These are phyloP conservation scores for Babylonia areolata DNA, from an alignment of 1,140 invertebrate species.

Conservation along the genomic window DNA sequence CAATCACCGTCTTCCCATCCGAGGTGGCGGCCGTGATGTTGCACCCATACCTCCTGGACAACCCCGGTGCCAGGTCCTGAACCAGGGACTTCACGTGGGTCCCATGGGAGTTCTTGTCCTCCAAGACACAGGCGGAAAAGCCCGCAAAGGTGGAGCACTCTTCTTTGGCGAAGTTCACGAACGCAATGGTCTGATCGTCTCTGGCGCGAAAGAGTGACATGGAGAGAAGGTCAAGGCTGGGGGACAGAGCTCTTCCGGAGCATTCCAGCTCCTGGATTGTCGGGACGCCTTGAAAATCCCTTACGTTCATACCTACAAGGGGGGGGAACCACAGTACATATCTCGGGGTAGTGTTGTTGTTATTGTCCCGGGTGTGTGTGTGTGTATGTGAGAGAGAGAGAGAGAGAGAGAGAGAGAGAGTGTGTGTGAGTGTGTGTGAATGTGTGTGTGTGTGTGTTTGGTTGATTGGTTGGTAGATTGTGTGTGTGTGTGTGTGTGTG, in stretches of 20 bases:
- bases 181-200: slow-evolving; percentile 1
- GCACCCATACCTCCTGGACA: not conserved
- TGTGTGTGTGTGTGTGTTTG: too few species aligned
- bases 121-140: slow-evolving; percentile 7
- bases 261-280: slow-evolving; percentile 16
- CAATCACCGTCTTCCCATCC: not conserved
- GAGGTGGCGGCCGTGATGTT: slow-evolving; percentile 4
- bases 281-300: slow-evolving; percentile 12
- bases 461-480: too few species aligned
- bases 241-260: not conserved
- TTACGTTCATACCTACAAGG: not conserved
- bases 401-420: too few species aligned
- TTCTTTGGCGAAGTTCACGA: slow-evolving; percentile 32
- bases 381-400: too few species aligned
- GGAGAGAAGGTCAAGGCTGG: slow-evolving; percentile 14
- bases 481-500: too few species aligned
- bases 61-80: not conserved
- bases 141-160: slow-evolving; percentile 8
- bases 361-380: too few species aligned
- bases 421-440: too few species aligned
- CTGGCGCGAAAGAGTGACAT: not conserved
- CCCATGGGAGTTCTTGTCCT: not conserved
- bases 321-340: too few species aligned
- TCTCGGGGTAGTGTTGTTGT: too few species aligned
- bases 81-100: not conserved